Percentiles rank a stretch among this genome's conserved stretches.
phyloP scores from a whole-genome alignment of 35 echinoderm and acorn worm genomes.

The Eucidaris tribuloides region DNA sequence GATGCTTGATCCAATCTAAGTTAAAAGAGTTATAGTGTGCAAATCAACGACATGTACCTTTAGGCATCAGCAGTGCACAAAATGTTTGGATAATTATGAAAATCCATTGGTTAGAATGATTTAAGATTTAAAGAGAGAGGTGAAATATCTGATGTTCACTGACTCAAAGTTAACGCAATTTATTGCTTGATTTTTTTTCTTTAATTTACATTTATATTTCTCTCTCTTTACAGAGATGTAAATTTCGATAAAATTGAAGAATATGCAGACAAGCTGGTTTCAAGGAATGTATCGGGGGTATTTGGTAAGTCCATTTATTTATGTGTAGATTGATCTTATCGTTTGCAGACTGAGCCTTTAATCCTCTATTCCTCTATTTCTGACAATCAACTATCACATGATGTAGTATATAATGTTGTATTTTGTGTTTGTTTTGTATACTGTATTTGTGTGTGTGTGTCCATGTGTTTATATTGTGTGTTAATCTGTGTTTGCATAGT shows the following conservation, averaged over 20 bases:
- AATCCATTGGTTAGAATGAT: too few relatives aligned
- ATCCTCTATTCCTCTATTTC: not conserved
- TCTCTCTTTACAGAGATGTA: slow-evolving; percentile 23
- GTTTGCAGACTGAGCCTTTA: not conserved
- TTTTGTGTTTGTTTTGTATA: not conserved
- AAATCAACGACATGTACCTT: too few relatives aligned
- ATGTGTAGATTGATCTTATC: not conserved
- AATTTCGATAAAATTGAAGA: slow-evolving; percentile 27
- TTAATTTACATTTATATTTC: not conserved
- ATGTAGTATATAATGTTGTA: not conserved
- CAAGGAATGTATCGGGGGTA: slow-evolving; percentile 1
- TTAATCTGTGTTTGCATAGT: too few relatives aligned
- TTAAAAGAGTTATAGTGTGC: too few relatives aligned
- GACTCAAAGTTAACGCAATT: too few relatives aligned
- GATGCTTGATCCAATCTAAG: too few relatives aligned
- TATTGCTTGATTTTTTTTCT: too few relatives aligned
- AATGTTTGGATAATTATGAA: too few relatives aligned
- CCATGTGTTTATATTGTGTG: too few relatives aligned
- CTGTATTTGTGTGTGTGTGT: not conserved
- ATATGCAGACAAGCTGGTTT: slow-evolving; percentile 9
- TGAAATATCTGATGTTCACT: too few relatives aligned
- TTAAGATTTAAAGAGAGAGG: too few relatives aligned
- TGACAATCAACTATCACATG: not conserved
- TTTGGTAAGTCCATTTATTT: slow-evolving; percentile 26
- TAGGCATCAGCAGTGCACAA: too few relatives aligned